Base-by-base conservation (phyloP, 2,888 invertebrate species). In the Pachliopta kotzebuea region DNA sequence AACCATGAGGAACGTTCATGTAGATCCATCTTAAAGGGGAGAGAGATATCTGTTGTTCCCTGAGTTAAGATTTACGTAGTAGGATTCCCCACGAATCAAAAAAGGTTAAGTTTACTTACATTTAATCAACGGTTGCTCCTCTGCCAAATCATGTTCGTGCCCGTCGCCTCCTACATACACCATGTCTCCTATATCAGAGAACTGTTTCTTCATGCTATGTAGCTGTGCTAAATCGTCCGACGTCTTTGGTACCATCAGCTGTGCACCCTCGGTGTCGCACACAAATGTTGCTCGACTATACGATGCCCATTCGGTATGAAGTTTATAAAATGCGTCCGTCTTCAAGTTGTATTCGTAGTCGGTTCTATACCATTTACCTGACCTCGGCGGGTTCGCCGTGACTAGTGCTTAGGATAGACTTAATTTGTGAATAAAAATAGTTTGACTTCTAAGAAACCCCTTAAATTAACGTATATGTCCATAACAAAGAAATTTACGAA, bases 301-400 rank as follows among this genome's bases (percentile, higher is more conserved):
- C 0, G 24, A 20, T 0, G 54, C 66, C 0, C 56, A 37, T 54
- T 85, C 85, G 0, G 77, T 75, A 65, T 88, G 88, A 0, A 88
- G 71, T 66, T 88, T 88, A 73, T 88, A 88, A 71, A 83, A 88
- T 0, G 86, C 80, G 62, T 84, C 76, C 0, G 83, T 76, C 45
- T 72, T 74, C 0, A 52, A 55, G 59, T 83, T 83, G 70, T 86
- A 88, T 2, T 68, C 76, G 60, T 88, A 88, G 68, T 88, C 88
- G 0, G 65, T 57, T 0, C 88, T 78, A 62, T 81, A 88, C 0
- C 67, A 69, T 62, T 79, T 83, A 0, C 56, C 54, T 18, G 52
- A 24, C 9, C 50, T 26, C 4, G 56, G 21, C 52, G 55, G 24
- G 2, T 18, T 26, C 7, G 62, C 62, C 20, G 37, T 7, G 2